A percentile compares a stretch with the other conserved stretches of the same genome.
Evolutionary conservation across 2,888 invertebrate genomes (phyloP).

Genomic region (Diaphora mendica): DNA sequence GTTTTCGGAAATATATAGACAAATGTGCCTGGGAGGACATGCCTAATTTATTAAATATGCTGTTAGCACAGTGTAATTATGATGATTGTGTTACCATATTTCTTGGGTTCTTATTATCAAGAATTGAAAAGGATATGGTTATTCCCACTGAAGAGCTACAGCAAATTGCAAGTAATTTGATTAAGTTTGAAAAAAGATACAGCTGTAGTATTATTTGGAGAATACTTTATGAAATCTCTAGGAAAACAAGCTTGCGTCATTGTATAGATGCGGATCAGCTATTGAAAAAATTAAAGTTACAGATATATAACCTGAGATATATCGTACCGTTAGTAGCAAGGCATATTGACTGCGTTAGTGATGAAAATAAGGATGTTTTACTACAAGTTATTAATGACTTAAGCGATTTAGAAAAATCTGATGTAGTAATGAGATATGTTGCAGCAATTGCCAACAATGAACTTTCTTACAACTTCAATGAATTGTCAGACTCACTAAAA

Average conservation of each 20-base stretch:
- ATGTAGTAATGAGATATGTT: constrained; percentile 75
- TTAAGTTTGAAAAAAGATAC: constrained; percentile 56
- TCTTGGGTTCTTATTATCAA: constrained; percentile 60
- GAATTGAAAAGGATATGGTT: constrained; percentile 51
- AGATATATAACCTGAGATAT: constrained; percentile 66
- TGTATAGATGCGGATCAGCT: constrained; percentile 48
- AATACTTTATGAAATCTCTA: constrained; percentile 69
- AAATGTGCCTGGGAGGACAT: constrained; percentile 59
- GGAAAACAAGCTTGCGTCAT: constrained; percentile 45
- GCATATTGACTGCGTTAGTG: constrained; percentile 45
- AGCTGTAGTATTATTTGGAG: constrained; percentile 65
- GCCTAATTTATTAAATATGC: constrained; percentile 53
- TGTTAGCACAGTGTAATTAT: constrained; percentile 61
- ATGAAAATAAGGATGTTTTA: constrained; percentile 50
- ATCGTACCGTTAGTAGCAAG: constrained; percentile 70
- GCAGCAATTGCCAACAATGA: constrained; percentile 76
- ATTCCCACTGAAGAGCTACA: constrained; percentile 49
- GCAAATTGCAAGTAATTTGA: constrained; percentile 57
- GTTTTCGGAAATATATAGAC: constrained; percentile 58
- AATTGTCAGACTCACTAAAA: constrained; percentile 63
- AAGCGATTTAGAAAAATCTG: constrained; percentile 66
- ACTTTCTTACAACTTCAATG: constrained; percentile 59
- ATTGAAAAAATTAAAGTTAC: constrained; percentile 45
- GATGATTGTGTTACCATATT: constrained; percentile 54
- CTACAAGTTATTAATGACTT: constrained; percentile 61